Evolutionary conservation across 2,888 invertebrate genomes (phyloP), one percentile per base, ranked within the genome.

Genomic region (Polyommatus iphigenia): DNA sequence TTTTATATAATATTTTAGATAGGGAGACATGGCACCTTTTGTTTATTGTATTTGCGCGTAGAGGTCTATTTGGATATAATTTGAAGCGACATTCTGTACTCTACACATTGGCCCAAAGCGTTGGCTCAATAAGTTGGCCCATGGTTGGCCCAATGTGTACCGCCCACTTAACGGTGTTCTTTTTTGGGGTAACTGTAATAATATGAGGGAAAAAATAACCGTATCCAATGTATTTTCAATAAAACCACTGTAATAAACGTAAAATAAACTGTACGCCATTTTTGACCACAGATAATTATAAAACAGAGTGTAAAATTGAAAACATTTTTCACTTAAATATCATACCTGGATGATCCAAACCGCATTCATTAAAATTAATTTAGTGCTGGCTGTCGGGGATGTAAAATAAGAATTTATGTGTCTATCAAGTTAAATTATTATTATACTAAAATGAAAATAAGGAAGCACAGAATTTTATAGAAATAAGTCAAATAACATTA

Each of bases 241-340:
- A 67, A 29, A 32, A 67, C 67, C 29, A 32, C 15, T 15, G 1
- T 32, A 32, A 67, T 29, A 29, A 67, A 29, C 24, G 13, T 67
- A 2, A 6, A 67, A 18, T 67, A 67, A 67, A 2, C 7, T 62
- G 8, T 13, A 29, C 29, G 6, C 2, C 15, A 67, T 62, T 29
- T 15, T 67, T 29, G 29, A 67, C 67, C 67, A 67, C 72, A 72
- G 72, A 54, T 18, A 10, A 71, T 71, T 72, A 72, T 20, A 72
- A 36, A 72, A 41, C n/a, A 72, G n/a, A 72, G 20, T 72, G 1
- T 72, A 41, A n/a, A 72, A 72, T 72, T 72, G n/a, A 41, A 72
- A 72, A 41, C 4, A n/a, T 72, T n/a, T 54, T 54, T 5, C 13
- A 32, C n/a, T 36, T 41, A n/a, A n/a, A 18, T 29, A 67, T 18